A percentile compares a stretch with the other conserved stretches of the same genome.
Conservation (phyloP, 2,113 vertebrate species). For the Cryptomyrus ogoouensis region DNA sequence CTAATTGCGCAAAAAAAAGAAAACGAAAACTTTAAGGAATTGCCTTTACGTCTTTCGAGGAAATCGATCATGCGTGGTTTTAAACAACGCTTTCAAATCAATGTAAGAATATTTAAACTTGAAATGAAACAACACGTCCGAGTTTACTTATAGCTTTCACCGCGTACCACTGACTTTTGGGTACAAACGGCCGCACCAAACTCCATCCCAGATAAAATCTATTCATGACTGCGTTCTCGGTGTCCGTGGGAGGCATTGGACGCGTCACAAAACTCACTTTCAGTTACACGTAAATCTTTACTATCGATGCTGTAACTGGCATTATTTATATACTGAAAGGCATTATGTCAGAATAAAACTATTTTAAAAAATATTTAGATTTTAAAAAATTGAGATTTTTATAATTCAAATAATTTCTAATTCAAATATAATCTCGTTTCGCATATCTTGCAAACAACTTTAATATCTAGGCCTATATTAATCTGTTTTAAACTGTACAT, state of each 20-base stretch:
- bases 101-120: constrained; percentile 24
- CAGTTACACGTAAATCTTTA: background rate
- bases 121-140: background rate
- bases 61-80: background rate
- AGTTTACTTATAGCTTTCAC: background rate
- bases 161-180: background rate
- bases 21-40: background rate
- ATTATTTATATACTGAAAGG: background rate
- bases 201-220: background rate
- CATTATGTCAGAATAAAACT: background rate
- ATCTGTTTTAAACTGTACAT: background rate
- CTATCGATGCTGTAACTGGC: background rate
- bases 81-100: background rate
- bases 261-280: background rate
- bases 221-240: background rate
- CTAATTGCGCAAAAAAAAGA: background rate
- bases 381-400: background rate
- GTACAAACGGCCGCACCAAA: background rate
- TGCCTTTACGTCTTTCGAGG: background rate
- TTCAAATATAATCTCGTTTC: background rate
- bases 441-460: background rate
- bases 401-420: background rate
- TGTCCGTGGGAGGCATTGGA: background rate
- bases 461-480: background rate
- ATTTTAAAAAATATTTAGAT: background rate